Base-by-base conservation (phyloP, 2,113 vertebrate species). In the Butorides virescens region DNA sequence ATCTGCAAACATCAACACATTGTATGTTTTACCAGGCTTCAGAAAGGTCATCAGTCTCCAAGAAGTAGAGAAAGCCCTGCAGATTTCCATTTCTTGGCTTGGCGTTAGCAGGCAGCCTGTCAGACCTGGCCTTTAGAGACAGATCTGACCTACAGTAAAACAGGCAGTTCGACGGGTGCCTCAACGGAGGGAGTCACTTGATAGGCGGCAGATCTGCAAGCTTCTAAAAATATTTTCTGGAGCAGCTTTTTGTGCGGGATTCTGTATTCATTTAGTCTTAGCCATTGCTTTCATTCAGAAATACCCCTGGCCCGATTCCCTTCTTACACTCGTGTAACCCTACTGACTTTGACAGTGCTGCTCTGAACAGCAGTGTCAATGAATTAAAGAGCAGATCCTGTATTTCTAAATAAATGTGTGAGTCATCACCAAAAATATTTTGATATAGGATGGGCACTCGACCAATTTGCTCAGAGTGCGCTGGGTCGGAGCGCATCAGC, bases 71-170 rank as follows among this genome's bases (percentile, higher is more conserved):
- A 80, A 94, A 91, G 49, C 53, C 62, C 46, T 4, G 8, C 36
- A 36, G 46, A 88, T 89, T 96, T 97, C 85, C 89, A 86, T 86
- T 82, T 86, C 83, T 86, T 92, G 86, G 52, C 59, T 94, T 94
- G 92, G 71, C 83, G 68, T 87, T 90, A 94, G 59, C 68, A 94
- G 75, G 68, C 73, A 23, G 55, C 39, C 85, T 96, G 97, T 97
- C 96, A 97, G 76, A 80, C 56, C 23, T 98, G 98, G 93, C 96
- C 97, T 98, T 98, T 97, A 77, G 68, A 97, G 93, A 97, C 53
- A 95, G 49, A 83, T 49, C 55, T 98, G 97, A 97, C 96, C 95
- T 97, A 92, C 7, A 15, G 55, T 68, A 88, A 95, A 95, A 59
- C 20, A 86, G 63, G 50, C 3, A 3, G 37, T 82, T 88, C 75